Evolutionary conservation across 2,888 invertebrate genomes (phyloP).

Genomic region (Phyllotreta striolata): DNA sequence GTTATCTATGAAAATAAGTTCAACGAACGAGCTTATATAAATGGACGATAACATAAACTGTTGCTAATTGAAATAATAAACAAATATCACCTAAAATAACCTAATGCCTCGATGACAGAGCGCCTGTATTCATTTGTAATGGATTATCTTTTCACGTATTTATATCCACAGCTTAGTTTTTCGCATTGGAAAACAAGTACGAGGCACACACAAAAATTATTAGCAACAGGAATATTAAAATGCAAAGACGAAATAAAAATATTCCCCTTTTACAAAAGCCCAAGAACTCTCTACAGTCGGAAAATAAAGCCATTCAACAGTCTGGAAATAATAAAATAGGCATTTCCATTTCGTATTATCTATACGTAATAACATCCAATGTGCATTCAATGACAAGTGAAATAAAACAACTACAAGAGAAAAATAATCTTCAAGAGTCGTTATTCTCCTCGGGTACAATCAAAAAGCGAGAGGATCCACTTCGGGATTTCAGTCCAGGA

Average conservation of each 20-base stretch:
- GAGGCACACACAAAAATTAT: too few species aligned
- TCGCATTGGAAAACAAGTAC: too few species aligned
- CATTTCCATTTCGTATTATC: slow-evolving; percentile 9
- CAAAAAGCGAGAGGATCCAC: slow-evolving; percentile 12
- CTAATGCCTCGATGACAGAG: slow-evolving; percentile 4
- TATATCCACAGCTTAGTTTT: not conserved
- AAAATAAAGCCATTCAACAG: slow-evolving; percentile 14
- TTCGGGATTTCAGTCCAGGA: not conserved
- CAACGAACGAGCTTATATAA: slow-evolving; percentile 33
- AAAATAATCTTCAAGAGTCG: slow-evolving; percentile 15
- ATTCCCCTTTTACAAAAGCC: not conserved
- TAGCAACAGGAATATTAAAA: too few species aligned
- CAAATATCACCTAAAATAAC: slow-evolving; percentile 31
- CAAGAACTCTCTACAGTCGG: slow-evolving; percentile 1
- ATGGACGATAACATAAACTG: slow-evolving; percentile 33
- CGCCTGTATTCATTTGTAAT: slow-evolving; percentile 8
- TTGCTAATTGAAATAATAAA: slow-evolving; percentile 36
- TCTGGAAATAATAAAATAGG: slow-evolving; percentile 15
- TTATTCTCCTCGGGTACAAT: slow-evolving; percentile 13
- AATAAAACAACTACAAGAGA: slow-evolving; percentile 17
- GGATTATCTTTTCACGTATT: slow-evolving; percentile 10
- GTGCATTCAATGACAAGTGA: slow-evolving; percentile 4
- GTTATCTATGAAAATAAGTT: slow-evolving; percentile 30
- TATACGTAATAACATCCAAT: slow-evolving; percentile 6
- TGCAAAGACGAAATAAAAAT: too few species aligned